Evolutionary conservation across 2,113 vertebrate species (phyloP), one percentile per base, ranked within the genome.

Genomic region (Lanius ludovicianus): DNA sequence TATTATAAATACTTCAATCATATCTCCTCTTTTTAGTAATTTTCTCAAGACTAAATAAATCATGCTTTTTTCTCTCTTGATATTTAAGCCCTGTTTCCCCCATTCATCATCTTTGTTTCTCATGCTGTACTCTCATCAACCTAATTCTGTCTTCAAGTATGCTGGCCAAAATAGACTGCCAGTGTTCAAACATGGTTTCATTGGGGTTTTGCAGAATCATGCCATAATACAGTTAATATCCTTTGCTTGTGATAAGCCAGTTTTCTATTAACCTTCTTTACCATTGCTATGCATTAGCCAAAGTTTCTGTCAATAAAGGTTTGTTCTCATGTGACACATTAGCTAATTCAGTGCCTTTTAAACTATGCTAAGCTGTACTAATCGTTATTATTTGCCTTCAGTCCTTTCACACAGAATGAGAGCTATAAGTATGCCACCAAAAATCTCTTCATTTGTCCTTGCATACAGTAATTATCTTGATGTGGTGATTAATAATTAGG

Each of bases 331-430:
- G 53, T 95, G 74, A 80, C 90, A 80, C 42, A 47, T 79, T 53
- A 93, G 70, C 57, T 95, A 93, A 90, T 94, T 94, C 90, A 49
- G 19, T 82, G 91, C 69, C 88, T 93, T 92, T 95, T 92, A 94
- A 90, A 82, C 83, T 83, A 13, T 69, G 70, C 49, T 94, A 95
- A 84, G 86, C 76, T 87, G 19, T 89, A 35, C 74, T 95, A 96
- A 94, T 93, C 87, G 41, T 82, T 92, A 83, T 94, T 95, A 91
- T 93, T 95, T 97, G 91, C 77, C 87, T 94, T 67, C 50, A 37
- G 87, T 65, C 87, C 91, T 96, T 77, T 75, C 35, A 31, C 10
- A 17, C 67, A 77, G 52, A 95, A 89, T 41, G 5, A 15, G 70
- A 91, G 44, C 59, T 87, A 0, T 82, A 89, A 89, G 62, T 87